phyloP scores from a whole-genome alignment of 1,140 invertebrate species.

The Cardiocondyla obscurior region DNA sequence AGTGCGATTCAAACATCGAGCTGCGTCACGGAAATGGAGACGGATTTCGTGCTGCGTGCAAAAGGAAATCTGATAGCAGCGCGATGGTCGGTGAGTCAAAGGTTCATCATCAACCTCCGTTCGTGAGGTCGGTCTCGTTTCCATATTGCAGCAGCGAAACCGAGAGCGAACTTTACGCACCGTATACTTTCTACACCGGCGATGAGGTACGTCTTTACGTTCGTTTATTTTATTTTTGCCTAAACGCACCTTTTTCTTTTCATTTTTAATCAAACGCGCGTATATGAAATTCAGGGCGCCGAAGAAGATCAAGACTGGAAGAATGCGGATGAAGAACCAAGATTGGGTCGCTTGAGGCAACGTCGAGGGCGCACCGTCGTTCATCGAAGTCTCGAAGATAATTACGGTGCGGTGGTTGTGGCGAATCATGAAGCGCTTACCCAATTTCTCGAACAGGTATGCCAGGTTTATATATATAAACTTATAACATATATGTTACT shows the following conservation, averaged over 20 bases:
- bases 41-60: constrained; percentile 71
- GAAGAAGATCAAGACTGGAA: constrained; percentile 85
- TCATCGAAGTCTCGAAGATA: constrained; percentile 92
- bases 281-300: constrained; percentile 80
- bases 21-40: constrained; percentile 74
- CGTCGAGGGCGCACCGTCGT: constrained; percentile 91
- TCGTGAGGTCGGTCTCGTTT: constrained; percentile 86
- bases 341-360: constrained; percentile 86
- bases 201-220: constrained; percentile 77
- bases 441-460: constrained; percentile 92
- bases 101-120: constrained; percentile 75
- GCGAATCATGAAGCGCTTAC: constrained; percentile 94
- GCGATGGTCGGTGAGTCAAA: constrained; percentile 81
- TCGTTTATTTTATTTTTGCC: neutral
- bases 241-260: neutral
- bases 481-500: too few species aligned
- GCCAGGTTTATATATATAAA: neutral
- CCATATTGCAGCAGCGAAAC: constrained; percentile 92
- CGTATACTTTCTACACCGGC: constrained; percentile 88
- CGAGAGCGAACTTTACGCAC: constrained; percentile 91
- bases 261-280: neutral
- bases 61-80: constrained; percentile 84
- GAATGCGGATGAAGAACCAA: constrained; percentile 79
- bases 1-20: constrained; percentile 85
- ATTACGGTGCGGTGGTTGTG: constrained; percentile 94